phyloP scores from a whole-genome alignment of 2,888 invertebrate species.

The Eucera pruinosa region DNA sequence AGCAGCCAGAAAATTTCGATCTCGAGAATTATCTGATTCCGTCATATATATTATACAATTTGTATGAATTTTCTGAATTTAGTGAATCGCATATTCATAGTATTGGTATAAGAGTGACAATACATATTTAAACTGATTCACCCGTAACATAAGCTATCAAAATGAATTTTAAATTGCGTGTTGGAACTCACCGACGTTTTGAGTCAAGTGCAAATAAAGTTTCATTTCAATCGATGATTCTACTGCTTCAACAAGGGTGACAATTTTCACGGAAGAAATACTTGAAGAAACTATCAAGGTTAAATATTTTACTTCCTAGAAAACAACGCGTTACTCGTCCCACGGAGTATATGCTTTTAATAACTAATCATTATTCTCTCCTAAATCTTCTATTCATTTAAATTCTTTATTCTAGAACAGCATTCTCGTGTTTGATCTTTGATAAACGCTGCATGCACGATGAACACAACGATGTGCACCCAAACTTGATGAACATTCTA shows the following conservation, averaged over 20 bases:
- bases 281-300: neutral
- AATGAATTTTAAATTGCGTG: neutral
- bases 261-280: slow-evolving; percentile 24
- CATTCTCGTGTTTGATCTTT: neutral
- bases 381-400: neutral
- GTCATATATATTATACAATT: no score
- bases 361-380: neutral
- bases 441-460: neutral
- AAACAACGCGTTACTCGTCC: neutral
- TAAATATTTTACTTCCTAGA: neutral
- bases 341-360: neutral
- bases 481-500: slow-evolving; percentile 12
- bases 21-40: no score
- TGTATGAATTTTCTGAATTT: no score
- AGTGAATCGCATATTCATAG: no score
- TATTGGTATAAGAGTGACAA: no score
- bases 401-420: neutral
- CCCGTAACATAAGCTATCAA: neutral
- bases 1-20: no score
- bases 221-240: slow-evolving; percentile 32
- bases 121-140: no score
- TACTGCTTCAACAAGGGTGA: neutral
- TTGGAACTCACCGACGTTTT: neutral
- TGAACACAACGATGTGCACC: slow-evolving; percentile 18
- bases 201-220: neutral